Evolutionary conservation across 2,888 invertebrate genomes (phyloP).

Genomic region (Odontocolon sp.): DNA sequence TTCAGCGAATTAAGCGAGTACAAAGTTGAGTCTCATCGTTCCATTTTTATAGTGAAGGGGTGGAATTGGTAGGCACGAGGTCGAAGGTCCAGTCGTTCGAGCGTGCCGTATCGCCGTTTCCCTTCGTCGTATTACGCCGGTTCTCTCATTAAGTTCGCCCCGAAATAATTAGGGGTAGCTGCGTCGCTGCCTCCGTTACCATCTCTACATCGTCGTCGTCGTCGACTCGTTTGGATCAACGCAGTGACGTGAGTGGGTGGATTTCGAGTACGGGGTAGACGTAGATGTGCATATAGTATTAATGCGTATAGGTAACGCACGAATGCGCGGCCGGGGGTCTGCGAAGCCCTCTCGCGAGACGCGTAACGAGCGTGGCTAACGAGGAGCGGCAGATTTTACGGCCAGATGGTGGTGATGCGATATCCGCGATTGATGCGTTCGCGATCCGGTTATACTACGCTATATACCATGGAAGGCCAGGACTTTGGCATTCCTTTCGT

Average conservation of each 20-base stretch:
- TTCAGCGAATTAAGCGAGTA: background rate
- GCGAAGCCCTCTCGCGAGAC: slow-evolving; percentile 59
- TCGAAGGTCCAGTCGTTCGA: slow-evolving; percentile 53
- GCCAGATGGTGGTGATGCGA: slow-evolving; percentile 79
- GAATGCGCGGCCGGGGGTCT: slow-evolving; percentile 27
- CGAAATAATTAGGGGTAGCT: slow-evolving; percentile 76
- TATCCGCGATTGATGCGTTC: slow-evolving; percentile 76
- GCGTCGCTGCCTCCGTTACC: slow-evolving; percentile 31
- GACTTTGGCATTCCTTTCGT: background rate
- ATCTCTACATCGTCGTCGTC: background rate
- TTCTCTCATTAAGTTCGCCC: slow-evolving; percentile 71
- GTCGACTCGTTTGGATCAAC: slow-evolving; percentile 3
- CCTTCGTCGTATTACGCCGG: slow-evolving; percentile 59
- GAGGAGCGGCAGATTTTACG: slow-evolving; percentile 79
- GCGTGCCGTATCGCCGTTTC: slow-evolving; percentile 61
- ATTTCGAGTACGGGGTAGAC: slow-evolving; percentile 4
- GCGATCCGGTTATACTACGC: slow-evolving; percentile 34
- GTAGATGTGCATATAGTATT: slow-evolving; percentile 27
- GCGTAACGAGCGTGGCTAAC: slow-evolving; percentile 79
- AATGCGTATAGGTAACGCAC: slow-evolving; percentile 12
- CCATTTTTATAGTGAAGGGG: background rate
- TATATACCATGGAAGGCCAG: background rate
- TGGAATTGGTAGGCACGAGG: background rate
- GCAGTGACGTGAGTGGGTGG: slow-evolving; percentile 46
- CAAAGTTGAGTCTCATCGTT: slow-evolving; percentile 8